A percentile compares a stretch with the other conserved stretches of the same genome.
phyloP scores from a whole-genome alignment of 2,113 vertebrate species.

The Xerus inauris region DNA sequence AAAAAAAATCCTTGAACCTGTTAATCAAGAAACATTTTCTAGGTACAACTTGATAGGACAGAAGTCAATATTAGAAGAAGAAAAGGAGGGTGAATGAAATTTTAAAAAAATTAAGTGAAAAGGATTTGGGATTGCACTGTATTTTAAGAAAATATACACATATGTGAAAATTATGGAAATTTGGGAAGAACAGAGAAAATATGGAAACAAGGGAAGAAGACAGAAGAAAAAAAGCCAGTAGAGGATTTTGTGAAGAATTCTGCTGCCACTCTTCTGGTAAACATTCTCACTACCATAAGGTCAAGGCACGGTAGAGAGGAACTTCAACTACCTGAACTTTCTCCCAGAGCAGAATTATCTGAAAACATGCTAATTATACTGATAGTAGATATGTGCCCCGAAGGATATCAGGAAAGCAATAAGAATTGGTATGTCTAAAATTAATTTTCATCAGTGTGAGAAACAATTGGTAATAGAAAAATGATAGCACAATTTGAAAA shows the following conservation, averaged over 20 bases:
- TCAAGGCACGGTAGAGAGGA: background rate
- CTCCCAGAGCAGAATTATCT: background rate
- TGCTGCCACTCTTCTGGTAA: background rate
- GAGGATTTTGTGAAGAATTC: background rate
- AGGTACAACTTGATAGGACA: background rate
- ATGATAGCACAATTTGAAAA: background rate
- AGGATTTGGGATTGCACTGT: background rate
- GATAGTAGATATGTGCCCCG: background rate
- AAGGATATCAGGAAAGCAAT: background rate
- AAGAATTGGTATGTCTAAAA: background rate
- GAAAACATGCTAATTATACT: background rate
- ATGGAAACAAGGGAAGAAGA: background rate
- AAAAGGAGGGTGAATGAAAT: background rate
- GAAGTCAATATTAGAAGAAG: background rate
- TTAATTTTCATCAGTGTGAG: background rate
- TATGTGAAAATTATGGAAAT: background rate
- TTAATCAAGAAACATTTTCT: background rate
- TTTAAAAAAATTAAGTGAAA: background rate
- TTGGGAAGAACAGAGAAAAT: background rate
- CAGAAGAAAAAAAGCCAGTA: background rate
- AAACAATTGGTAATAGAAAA: background rate
- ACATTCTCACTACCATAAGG: background rate
- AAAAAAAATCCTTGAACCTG: background rate
- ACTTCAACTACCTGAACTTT: background rate
- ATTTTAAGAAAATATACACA: background rate